Conservation (phyloP, 2,113 vertebrate genomes). For the Daubentonia madagascariensis region DNA sequence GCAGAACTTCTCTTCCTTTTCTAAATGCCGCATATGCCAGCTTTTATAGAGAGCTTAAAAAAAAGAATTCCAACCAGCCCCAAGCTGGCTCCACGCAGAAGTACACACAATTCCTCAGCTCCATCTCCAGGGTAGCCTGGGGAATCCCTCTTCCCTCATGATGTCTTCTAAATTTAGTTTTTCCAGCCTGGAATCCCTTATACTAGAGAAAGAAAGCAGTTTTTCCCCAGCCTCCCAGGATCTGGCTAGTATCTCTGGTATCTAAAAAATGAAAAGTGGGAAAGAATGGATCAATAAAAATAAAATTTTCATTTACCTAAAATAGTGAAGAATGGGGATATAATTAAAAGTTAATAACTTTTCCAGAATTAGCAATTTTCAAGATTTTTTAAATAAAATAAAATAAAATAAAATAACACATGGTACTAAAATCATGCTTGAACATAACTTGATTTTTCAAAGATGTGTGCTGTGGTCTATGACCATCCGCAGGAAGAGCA, state of each 20-base stretch:
- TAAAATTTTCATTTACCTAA: neutral
- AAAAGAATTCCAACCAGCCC: neutral
- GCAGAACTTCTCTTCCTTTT: slow-evolving; percentile 8
- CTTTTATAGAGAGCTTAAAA: slow-evolving; percentile 17
- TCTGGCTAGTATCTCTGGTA: neutral
- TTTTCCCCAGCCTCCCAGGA: neutral
- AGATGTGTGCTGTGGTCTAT: neutral
- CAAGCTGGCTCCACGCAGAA: neutral
- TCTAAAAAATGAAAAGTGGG: neutral
- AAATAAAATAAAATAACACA: neutral
- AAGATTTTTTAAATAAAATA: neutral
- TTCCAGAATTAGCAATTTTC: slow-evolving; percentile 4
- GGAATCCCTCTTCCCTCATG: neutral
- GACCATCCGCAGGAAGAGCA: neutral
- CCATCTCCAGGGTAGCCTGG: neutral
- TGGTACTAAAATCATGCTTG: neutral
- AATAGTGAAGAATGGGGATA: neutral
- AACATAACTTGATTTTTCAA: neutral
- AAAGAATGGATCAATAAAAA: slow-evolving; percentile 5
- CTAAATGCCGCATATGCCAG: neutral
- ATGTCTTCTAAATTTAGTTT: neutral
- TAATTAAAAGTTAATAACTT: neutral
- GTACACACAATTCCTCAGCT: neutral
- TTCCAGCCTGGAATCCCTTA: neutral
- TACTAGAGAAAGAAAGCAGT: neutral